A percentile compares a stretch with the other conserved stretches of the same genome.
Evolutionary conservation across 2,797 vertebrate species (phyloP).

Genomic region (Thamnophis elegans): DNA sequence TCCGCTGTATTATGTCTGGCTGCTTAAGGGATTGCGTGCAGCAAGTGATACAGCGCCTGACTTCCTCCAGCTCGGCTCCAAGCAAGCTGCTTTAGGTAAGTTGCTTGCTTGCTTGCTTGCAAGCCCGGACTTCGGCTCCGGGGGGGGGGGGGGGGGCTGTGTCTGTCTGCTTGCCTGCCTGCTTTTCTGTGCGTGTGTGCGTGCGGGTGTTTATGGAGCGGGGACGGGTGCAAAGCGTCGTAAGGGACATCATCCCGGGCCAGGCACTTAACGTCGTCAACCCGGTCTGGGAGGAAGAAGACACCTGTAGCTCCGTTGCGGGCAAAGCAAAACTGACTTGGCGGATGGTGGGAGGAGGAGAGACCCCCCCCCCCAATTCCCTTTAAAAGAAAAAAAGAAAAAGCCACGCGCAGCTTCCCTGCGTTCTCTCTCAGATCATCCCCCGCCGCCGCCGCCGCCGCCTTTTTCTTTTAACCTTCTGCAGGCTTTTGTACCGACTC

Average conservation of each 20-base stretch:
- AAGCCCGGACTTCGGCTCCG: conserved; percentile 57
- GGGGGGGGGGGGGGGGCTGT: fast-evolving
- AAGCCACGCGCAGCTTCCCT: not conserved
- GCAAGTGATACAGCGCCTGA: conserved; percentile 78
- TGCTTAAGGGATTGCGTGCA: conserved; percentile 80
- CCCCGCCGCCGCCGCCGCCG: not conserved
- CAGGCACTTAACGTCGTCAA: not conserved
- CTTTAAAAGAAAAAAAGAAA: too few species aligned
- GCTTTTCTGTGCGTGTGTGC: too few species aligned
- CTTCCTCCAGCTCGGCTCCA: conserved; percentile 76
- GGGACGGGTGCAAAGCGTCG: conserved; percentile 35
- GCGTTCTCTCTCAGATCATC: not conserved
- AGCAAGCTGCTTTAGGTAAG: conserved; percentile 77
- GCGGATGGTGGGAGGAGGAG: conserved; percentile 64
- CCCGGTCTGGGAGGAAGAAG: conserved; percentile 41
- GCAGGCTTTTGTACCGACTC: not conserved
- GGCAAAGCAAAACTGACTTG: conserved; percentile 68
- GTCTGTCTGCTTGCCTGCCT: too few species aligned
- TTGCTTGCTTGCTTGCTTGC: conserved; percentile 52
- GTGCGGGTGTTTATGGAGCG: not conserved
- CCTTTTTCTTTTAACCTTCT: conserved; percentile 40
- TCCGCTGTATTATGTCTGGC: conserved; percentile 80
- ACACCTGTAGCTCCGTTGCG: conserved; percentile 87
- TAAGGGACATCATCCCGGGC: conserved; percentile 24
- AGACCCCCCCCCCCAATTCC: not conserved